phyloP scores from a whole-genome alignment of 2,113 vertebrate species.

The Balaenoptera acutorostrata region DNA sequence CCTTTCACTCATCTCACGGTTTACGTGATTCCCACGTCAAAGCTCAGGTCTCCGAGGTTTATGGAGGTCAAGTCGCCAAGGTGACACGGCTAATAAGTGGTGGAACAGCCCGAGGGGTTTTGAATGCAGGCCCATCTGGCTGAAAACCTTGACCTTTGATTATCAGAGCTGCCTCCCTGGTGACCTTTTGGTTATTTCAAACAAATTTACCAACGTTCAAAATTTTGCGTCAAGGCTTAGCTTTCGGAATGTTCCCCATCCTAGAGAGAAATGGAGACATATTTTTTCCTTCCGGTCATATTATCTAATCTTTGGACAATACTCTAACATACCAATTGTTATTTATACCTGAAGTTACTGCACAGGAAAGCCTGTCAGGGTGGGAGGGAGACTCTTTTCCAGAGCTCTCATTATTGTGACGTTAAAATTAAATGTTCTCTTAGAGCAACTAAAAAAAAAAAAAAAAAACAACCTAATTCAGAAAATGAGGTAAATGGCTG shows the following conservation, averaged over 20 bases:
- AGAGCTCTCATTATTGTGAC: background rate
- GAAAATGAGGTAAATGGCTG: background rate
- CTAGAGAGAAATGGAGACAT: background rate
- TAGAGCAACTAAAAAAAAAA: background rate
- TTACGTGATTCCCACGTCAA: background rate
- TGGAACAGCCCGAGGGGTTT: background rate
- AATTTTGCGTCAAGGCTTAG: background rate
- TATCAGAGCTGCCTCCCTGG: background rate
- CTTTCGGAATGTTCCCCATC: background rate
- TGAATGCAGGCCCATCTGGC: background rate
- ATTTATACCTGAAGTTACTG: background rate
- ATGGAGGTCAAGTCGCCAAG: background rate
- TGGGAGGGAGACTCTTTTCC: background rate
- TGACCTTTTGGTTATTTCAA: background rate
- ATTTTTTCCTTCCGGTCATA: background rate
- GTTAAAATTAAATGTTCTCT: conserved; percentile 28
- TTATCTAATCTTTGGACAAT: background rate
- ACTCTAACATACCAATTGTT: background rate
- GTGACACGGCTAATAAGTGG: no score
- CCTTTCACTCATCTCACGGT: background rate
- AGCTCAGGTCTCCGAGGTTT: background rate
- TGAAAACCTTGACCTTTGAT: background rate
- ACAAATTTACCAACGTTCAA: background rate
- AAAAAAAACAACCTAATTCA: background rate
- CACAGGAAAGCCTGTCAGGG: background rate